phyloP scores from a whole-genome alignment of 1,140 invertebrate genomes.

The Teleogryllus occipitalis region DNA sequence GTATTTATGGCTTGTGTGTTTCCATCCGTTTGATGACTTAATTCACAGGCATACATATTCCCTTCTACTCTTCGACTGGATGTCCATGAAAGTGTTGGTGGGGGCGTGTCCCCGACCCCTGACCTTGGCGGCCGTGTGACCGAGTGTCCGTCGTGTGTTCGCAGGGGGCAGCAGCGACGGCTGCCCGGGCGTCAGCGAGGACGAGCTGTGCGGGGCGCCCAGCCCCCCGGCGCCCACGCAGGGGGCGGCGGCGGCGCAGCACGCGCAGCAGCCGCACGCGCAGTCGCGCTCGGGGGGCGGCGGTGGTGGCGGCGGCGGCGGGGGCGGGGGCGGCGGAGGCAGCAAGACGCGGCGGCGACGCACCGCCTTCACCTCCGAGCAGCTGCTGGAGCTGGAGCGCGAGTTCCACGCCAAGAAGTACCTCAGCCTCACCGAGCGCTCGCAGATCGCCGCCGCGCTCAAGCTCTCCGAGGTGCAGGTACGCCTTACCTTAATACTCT shows the following conservation, averaged over 20 bases:
- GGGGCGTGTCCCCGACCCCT: too few species aligned
- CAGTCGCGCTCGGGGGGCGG: neutral
- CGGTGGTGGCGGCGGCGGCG: neutral
- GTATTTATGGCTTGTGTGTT: too few species aligned
- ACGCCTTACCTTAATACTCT: too few species aligned
- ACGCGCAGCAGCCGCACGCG: too few species aligned
- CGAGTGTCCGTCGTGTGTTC: neutral
- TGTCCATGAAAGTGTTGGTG: too few species aligned
- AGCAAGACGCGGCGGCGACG: constrained; percentile 34
- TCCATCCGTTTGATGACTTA: too few species aligned
- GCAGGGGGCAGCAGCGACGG: neutral
- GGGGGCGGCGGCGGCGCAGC: too few species aligned
- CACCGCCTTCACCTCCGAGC: constrained; percentile 94
- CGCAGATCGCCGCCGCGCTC: constrained; percentile 85
- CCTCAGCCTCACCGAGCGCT: constrained; percentile 86
- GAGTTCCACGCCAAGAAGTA: constrained; percentile 98
- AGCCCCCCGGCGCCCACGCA: neutral
- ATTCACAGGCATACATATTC: too few species aligned
- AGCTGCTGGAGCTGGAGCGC: constrained; percentile 86
- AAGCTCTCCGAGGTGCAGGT: constrained; percentile 92
- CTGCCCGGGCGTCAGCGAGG: neutral
- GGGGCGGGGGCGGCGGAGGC: constrained; percentile 24
- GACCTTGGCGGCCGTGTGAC: too few species aligned
- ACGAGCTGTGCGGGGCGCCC: neutral
- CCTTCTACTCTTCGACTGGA: too few species aligned